These are phyloP conservation scores for Caenorhabditis tropicalis DNA, from an alignment of 1,140 invertebrate genomes.

Conservation along the genomic window DNA sequence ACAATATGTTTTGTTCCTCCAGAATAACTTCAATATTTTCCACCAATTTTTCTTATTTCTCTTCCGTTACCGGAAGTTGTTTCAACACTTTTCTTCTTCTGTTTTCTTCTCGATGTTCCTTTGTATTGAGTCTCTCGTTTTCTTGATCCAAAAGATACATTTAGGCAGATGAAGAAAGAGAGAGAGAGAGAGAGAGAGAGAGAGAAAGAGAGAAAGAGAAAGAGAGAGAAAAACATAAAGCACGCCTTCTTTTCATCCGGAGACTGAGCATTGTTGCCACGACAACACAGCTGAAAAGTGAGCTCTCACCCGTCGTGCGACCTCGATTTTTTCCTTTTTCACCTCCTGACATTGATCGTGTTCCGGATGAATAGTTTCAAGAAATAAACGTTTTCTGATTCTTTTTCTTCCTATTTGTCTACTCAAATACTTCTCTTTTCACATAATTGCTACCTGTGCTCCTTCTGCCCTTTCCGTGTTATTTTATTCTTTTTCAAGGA, in stretches of 20 bases:
- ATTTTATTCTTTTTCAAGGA: not conserved
- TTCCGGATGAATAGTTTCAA: not conserved
- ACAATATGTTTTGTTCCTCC: no score
- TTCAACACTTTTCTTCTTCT: slow-evolving; percentile 13
- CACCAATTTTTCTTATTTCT: not conserved
- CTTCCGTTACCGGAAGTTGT: not conserved
- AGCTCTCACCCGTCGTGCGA: not conserved
- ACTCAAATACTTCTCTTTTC: not conserved
- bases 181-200: not conserved
- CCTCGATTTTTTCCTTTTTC: not conserved
- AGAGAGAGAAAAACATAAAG: no score
- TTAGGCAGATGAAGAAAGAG: not conserved
- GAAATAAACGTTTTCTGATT: not conserved
- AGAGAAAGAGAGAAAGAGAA: not conserved
- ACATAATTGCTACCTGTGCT: not conserved
- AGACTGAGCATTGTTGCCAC: slow-evolving; percentile 26
- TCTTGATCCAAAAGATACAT: not conserved
- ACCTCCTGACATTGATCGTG: not conserved
- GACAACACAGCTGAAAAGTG: slow-evolving; percentile 35
- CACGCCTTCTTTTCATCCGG: slow-evolving; percentile 2
- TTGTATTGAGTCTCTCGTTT: not conserved
- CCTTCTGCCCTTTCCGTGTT: not conserved
- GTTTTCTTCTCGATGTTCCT: slow-evolving; percentile 8
- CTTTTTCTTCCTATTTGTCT: no score
- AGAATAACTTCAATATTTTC: no score